These are phyloP conservation scores for Synergus laeviventris DNA, from an alignment of 2,888 invertebrate genomes.

Conservation along the genomic window DNA sequence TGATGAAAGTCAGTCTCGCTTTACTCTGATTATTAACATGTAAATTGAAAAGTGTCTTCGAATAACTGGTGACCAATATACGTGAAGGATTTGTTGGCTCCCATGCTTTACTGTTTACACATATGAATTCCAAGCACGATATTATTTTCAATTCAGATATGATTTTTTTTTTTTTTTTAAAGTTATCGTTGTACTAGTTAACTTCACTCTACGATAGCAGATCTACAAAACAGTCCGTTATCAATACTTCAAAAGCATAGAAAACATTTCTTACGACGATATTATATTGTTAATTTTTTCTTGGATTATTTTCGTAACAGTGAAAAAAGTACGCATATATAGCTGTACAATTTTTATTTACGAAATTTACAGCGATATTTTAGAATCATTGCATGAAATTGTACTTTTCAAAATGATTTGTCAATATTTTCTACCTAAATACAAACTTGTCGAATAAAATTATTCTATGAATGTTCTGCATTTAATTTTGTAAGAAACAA, in stretches of 20 bases:
- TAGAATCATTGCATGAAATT: constrained; percentile 11
- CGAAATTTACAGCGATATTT: background rate
- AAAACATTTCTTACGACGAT: background rate
- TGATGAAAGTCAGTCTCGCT: constrained; percentile 11
- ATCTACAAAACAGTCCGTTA: background rate
- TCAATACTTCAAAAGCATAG: background rate
- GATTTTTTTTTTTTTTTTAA: background rate
- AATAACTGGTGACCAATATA: background rate
- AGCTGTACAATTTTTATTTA: background rate
- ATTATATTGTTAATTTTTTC: background rate
- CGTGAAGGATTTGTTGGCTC: background rate
- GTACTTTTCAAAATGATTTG: constrained; percentile 44
- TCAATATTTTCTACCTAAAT: constrained; percentile 51
- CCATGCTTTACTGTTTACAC: background rate
- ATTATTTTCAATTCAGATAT: background rate
- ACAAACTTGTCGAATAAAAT: constrained; percentile 42
- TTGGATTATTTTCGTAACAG: background rate
- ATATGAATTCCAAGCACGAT: background rate
- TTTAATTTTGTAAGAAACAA: constrained; percentile 55
- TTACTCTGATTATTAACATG: background rate
- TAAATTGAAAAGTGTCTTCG: constrained; percentile 14
- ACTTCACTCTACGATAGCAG: background rate
- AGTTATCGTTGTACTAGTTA: constrained; percentile 43
- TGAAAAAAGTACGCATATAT: background rate
- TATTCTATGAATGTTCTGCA: constrained; percentile 53